Base-by-base conservation (phyloP, 2,113 vertebrate genomes). In the Gulo gulo region DNA sequence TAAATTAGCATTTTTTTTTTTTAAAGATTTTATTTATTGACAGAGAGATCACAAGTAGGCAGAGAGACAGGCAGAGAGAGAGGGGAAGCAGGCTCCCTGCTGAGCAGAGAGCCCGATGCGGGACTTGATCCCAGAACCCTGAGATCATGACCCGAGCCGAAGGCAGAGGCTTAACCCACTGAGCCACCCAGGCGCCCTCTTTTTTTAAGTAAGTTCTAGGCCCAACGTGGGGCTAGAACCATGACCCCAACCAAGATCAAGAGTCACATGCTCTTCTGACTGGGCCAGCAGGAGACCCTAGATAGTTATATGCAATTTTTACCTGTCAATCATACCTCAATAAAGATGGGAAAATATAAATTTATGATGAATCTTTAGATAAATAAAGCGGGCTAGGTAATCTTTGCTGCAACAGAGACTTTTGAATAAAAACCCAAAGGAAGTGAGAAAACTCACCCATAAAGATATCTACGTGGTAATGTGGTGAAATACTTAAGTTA, bases 401-500 rank as follows among this genome's bases (percentile, higher is more conserved):
- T 65, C 16, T 36, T 78, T 81, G 63, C 50, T 76, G 84, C 92
- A 67, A 86, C 23, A 45, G 6, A 71, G 18, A 63, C 21, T 86
- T 74, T 14, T 71, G 47, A 88, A 59, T n/a, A 86, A 71, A 96
- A 52, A 47, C 31, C n/a, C 24, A 36, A 91, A 81, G 36, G 45
- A 52, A 85, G 26, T 80, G 36, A 92, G 42, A 57, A 78, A 96
- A 78, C 7, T 65, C 71, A 47, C 20, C 45, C 65, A 78, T 80
- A 42, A 96, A 52, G 50, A 82, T 18, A 86, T 21, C 10, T 86
- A n/a, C 39, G 57, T 87, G 55, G 61, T 71, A 78, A 76, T 82
- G 39, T 55, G n/a, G 34, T 45, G 2, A 96, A 87, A 92, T 21
- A 79, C 6, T 96, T 80, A 91, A 57, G 96, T 76, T 23, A 96